A percentile compares a stretch with the other conserved stretches of the same genome.
These are phyloP conservation scores for Ariopsis seemanni DNA, from an alignment of 2,113 vertebrate genomes.

Conservation along the genomic window DNA sequence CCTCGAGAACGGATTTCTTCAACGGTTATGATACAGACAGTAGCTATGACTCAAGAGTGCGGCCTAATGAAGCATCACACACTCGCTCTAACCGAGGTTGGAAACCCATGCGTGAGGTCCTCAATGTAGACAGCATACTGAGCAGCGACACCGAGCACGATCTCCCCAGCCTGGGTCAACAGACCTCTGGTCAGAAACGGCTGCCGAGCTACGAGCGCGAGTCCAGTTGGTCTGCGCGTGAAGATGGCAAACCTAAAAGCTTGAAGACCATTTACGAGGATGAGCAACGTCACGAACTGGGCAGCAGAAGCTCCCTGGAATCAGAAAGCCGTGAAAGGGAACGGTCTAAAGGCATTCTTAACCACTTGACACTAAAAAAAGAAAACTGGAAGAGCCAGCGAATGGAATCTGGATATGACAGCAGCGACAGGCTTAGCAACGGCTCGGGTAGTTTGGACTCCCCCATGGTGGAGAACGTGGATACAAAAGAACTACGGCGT, in stretches of 20 bases:
- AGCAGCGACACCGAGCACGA: slow-evolving; percentile 57
- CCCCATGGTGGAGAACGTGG: slow-evolving; percentile 74
- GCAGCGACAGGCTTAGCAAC: slow-evolving; percentile 88
- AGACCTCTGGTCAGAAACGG: slow-evolving; percentile 61
- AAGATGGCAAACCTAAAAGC: slow-evolving; percentile 81
- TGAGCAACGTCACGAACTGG: slow-evolving; percentile 80
- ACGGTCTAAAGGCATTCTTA: slow-evolving; percentile 64
- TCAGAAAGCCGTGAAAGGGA: slow-evolving; percentile 77
- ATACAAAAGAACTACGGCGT: slow-evolving; percentile 66
- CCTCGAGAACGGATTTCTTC: slow-evolving; percentile 63
- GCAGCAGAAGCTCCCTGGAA: slow-evolving; percentile 84
- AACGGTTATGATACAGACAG: slow-evolving; percentile 88
- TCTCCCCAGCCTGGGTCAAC: slow-evolving; percentile 78
- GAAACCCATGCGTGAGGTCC: slow-evolving; percentile 86
- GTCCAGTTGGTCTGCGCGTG: slow-evolving; percentile 66
- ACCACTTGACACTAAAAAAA: slow-evolving; percentile 66
- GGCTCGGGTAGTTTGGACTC: slow-evolving; percentile 85
- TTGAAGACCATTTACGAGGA: slow-evolving; percentile 97
- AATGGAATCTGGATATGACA: slow-evolving; percentile 93
- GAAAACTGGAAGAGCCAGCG: slow-evolving; percentile 89
- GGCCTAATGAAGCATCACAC: slow-evolving; percentile 61
- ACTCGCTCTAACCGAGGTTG: slow-evolving; percentile 72
- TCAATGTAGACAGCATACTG: slow-evolving; percentile 93
- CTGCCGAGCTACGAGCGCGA: slow-evolving; percentile 68
- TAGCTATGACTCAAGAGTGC: slow-evolving; percentile 84